Percentiles rank a stretch among this genome's conserved stretches.
Evolutionary conservation across 2,113 vertebrate genomes (phyloP).

Genomic region (Salvelinus sp.): DNA sequence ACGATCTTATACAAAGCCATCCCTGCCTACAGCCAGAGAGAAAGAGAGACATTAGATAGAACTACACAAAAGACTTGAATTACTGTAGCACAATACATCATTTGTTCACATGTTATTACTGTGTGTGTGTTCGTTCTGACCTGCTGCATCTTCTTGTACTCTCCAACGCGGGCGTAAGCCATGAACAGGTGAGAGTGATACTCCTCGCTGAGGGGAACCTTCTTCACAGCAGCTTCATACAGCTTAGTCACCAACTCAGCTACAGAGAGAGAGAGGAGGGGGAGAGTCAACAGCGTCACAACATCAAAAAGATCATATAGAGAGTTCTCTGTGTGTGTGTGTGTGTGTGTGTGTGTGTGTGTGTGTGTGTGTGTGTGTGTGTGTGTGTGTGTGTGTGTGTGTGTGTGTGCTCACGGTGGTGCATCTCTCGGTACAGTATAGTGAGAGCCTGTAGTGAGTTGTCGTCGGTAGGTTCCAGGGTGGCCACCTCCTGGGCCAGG

Average conservation of each 20-base stretch:
- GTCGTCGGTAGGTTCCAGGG: constrained; percentile 94
- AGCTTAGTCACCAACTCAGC: constrained; percentile 96
- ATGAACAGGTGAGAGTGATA: constrained; percentile 99
- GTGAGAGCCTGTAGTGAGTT: constrained; percentile 96
- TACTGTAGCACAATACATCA: neutral
- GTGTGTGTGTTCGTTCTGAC: constrained; percentile 60
- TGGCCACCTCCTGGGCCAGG: constrained; percentile 92
- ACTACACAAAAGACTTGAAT: neutral
- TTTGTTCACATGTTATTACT: too few relatives aligned
- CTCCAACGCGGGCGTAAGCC: constrained; percentile 96
- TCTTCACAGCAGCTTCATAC: constrained; percentile 96
- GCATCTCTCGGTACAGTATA: constrained; percentile 97
- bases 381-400: too few relatives aligned
- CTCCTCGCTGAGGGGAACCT: constrained; percentile 95
- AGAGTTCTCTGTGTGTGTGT: too few relatives aligned
- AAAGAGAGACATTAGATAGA: neutral
- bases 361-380: too few relatives aligned
- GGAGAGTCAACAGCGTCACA: neutral
- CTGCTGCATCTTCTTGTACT: constrained; percentile 99
- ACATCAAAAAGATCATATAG: neutral
- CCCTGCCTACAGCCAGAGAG: constrained; percentile 80
- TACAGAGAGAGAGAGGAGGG: constrained; percentile 50
- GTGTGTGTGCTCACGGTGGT: constrained; percentile 83
- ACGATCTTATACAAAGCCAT: constrained; percentile 99
- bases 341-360: constrained; percentile 18